Percentiles rank a stretch among this genome's conserved stretches.
Evolutionary conservation across 2,113 vertebrate genomes (phyloP).

Genomic region (Miniopterus natalensis): DNA sequence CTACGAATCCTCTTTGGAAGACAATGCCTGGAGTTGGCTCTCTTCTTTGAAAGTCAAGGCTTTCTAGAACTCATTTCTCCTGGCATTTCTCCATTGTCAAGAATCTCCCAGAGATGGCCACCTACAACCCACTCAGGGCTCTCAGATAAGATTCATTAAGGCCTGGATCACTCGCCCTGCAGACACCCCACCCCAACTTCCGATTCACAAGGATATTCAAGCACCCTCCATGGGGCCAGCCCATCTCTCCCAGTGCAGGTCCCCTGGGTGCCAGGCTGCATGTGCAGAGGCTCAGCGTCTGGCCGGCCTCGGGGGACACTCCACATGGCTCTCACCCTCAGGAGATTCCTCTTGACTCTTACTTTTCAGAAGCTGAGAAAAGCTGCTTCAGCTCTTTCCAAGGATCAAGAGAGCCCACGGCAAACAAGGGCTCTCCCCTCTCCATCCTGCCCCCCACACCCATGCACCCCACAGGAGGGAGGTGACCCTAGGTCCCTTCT

Average conservation of each 20-base stretch:
- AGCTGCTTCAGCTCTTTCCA: slow-evolving; percentile 70
- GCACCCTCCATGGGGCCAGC: background rate
- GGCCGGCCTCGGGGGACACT: background rate
- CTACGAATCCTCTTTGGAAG: background rate
- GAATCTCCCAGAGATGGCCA: background rate
- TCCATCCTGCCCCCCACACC: background rate
- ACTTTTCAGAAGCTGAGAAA: slow-evolving; percentile 53
- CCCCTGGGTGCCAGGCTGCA: background rate
- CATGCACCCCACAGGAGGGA: background rate
- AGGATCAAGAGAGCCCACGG: background rate
- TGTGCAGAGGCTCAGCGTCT: background rate
- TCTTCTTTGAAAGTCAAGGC: background rate
- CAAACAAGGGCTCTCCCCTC: background rate
- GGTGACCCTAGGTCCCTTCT: slow-evolving; percentile 29
- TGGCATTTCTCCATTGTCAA: background rate
- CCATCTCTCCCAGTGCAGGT: background rate
- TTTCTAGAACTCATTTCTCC: background rate
- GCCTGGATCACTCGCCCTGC: background rate
- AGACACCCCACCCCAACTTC: background rate
- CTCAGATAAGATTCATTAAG: background rate
- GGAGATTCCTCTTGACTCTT: slow-evolving; percentile 56
- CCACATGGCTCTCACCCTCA: background rate
- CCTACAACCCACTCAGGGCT: background rate
- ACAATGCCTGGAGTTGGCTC: background rate
- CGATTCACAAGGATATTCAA: background rate